phyloP scores from a whole-genome alignment of 1,140 invertebrate species.

The Eueides isabella region DNA sequence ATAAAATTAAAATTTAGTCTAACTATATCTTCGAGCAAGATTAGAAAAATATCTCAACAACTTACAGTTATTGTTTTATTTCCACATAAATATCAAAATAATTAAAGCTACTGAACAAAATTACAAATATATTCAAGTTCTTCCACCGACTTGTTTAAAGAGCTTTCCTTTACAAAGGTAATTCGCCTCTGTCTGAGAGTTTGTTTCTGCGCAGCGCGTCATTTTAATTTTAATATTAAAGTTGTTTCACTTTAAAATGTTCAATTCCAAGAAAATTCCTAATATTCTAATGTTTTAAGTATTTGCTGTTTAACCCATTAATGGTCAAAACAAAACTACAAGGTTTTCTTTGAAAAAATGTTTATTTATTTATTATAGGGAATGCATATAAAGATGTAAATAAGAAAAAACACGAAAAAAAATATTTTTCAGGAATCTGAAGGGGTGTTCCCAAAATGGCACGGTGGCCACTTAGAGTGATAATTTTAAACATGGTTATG shows the following conservation, averaged over 20 bases:
- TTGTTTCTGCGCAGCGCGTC: not conserved
- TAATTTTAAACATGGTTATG: too few relatives aligned
- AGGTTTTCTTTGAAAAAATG: too few relatives aligned
- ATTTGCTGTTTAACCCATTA: not conserved
- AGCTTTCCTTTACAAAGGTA: conserved; percentile 2
- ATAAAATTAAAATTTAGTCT: too few relatives aligned
- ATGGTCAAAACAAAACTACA: too few relatives aligned
- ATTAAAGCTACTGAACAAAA: not conserved
- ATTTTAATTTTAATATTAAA: not conserved
- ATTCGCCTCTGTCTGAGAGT: not conserved
- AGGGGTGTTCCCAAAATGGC: too few relatives aligned
- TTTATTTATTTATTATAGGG: too few relatives aligned
- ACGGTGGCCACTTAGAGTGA: too few relatives aligned
- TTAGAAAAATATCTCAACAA: too few relatives aligned
- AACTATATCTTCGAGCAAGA: too few relatives aligned
- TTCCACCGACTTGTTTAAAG: not conserved
- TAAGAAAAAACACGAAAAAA: too few relatives aligned
- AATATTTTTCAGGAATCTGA: too few relatives aligned
- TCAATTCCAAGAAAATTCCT: not conserved
- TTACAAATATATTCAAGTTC: conserved; percentile 6
- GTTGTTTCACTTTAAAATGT: not conserved
- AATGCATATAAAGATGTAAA: too few relatives aligned
- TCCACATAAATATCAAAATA: not conserved
- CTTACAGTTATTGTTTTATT: not conserved
- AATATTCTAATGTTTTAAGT: not conserved